phyloP scores from a whole-genome alignment of 1,140 invertebrate genomes.

The Neelides sp. region DNA sequence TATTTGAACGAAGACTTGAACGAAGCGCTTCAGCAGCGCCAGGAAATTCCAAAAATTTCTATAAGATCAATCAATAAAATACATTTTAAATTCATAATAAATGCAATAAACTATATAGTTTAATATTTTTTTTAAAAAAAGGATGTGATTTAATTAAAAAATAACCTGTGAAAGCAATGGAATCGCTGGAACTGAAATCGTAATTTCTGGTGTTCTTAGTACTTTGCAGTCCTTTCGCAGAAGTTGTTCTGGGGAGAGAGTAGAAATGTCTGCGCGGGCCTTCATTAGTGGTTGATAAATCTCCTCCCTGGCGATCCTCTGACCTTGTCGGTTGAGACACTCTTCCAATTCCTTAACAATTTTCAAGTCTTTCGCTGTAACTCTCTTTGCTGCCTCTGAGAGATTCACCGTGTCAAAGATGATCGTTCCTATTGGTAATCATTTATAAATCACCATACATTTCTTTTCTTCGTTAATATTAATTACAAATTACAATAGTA shows the following conservation, averaged over 20 bases:
- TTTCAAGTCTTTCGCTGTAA: constrained; percentile 46
- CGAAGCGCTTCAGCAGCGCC: constrained; percentile 25
- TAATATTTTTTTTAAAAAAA: neutral
- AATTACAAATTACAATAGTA: neutral
- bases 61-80: neutral
- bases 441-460: constrained; percentile 3
- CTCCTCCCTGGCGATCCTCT: constrained; percentile 34
- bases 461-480: too few species aligned
- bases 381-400: constrained; percentile 45
- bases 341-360: constrained; percentile 36
- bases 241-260: constrained; percentile 43
- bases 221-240: constrained; percentile 53
- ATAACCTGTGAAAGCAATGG: constrained; percentile 40
- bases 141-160: neutral
- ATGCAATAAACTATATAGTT: neutral
- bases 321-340: constrained; percentile 32
- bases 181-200: constrained; percentile 41
- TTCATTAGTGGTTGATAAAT: constrained; percentile 42
- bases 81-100: neutral
- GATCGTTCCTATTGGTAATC: constrained; percentile 48
- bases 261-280: constrained; percentile 46
- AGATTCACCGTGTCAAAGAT: constrained; percentile 60
- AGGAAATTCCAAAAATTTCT: constrained; percentile 31
- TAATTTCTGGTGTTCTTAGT: constrained; percentile 39
- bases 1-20: constrained; percentile 8